Conservation (phyloP, 2,113 vertebrate species). For the Toxotes chatareus region DNA sequence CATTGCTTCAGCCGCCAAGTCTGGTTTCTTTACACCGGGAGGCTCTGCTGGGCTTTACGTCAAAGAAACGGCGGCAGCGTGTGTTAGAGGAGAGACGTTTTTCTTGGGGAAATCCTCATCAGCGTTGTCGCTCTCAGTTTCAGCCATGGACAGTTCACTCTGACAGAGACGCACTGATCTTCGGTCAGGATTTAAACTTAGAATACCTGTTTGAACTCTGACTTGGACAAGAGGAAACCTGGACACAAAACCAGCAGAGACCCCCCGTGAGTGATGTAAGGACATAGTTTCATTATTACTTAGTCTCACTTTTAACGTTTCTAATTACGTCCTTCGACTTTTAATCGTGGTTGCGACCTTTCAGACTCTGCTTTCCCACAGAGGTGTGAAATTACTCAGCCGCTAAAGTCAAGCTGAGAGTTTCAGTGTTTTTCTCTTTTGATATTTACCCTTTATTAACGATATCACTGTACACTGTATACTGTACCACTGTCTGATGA, state of each 20-base stretch:
- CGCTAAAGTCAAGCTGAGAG: constrained; percentile 15
- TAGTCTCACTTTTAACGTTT: neutral
- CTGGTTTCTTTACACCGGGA: neutral
- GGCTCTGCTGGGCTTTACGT: neutral
- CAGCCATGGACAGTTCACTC: neutral
- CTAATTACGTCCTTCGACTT: too few relatives aligned
- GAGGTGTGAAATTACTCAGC: constrained; percentile 2
- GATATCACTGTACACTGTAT: too few relatives aligned
- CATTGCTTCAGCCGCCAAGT: neutral
- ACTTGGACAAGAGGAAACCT: neutral
- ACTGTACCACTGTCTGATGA: neutral
- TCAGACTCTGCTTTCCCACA: neutral
- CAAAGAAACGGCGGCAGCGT: neutral
- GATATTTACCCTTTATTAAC: neutral
- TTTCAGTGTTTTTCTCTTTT: neutral
- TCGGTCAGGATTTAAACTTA: constrained; percentile 18
- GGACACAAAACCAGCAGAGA: neutral
- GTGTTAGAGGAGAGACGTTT: neutral
- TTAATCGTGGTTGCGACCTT: neutral
- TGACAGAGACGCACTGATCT: neutral
- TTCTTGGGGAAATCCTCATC: neutral
- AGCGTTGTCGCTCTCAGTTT: neutral
- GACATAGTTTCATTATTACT: neutral
- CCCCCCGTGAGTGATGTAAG: constrained; percentile 41
- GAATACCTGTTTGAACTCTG: neutral